Evolutionary conservation across 2,113 vertebrate species (phyloP), one percentile per base, ranked within the genome.

Genomic region (Rhinopomastus cyanomelas): DNA sequence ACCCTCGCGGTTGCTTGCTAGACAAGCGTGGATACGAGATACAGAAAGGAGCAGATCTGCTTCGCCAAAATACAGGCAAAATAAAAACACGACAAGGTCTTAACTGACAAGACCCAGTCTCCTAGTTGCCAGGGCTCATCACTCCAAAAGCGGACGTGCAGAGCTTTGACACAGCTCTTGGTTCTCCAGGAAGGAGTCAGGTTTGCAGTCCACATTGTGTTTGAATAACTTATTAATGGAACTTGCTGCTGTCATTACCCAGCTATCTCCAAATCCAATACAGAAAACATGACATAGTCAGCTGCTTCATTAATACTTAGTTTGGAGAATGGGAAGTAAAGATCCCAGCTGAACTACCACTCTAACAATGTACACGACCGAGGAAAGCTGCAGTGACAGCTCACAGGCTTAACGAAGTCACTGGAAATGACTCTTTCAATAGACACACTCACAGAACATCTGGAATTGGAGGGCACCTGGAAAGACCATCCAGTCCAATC

Each of bases 381-480:
- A 77, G 17, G 17, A 68, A 75, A 39, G 49, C 9, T 67, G 23
- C 20, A 59, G 34, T 9, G 12, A 13, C 1, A 3, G 14, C 12
- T 46, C 5, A 30, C 1, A 44, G 39, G 29, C 0, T 60, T 32
- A n/a, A 16, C 2, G 2, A 60, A n/a, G 64, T 67, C 34, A 9
- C 1, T 27, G 8, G 7, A 23, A 57, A 42, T 42, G 11, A 42
- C 32, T 74, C n/a, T n/a, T 78, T n/a, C 44, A 29, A 3, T 27
- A 51, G 3, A 12, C n/a, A n/a, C n/a, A n/a, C n/a, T n/a, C n/a
- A n/a, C n/a, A n/a, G n/a, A n/a, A n/a, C n/a, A n/a, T n/a, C n/a
- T n/a, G n/a, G n/a, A n/a, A n/a, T n/a, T n/a, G n/a, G n/a, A n/a
- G n/a, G n/a, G n/a, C n/a, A n/a, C n/a, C n/a, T n/a, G n/a, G n/a